phyloP scores from a whole-genome alignment of 2,888 invertebrate genomes.

The Dryococelus australis region DNA sequence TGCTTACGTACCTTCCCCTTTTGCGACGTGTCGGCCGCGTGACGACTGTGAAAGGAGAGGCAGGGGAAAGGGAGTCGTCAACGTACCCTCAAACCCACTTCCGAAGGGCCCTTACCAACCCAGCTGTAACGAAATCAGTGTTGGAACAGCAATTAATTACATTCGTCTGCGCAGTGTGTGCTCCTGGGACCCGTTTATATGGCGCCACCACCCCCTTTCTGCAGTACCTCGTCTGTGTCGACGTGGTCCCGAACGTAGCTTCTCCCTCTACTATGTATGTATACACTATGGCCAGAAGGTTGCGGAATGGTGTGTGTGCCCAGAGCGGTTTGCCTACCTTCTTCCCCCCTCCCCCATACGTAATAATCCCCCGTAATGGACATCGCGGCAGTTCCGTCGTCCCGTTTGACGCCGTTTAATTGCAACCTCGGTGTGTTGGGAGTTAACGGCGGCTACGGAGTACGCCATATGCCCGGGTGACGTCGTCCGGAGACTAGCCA shows the following conservation, averaged over 20 bases:
- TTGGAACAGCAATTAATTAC: not conserved
- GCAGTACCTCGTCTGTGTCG: not conserved
- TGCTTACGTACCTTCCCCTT: not conserved
- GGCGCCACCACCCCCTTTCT: not conserved
- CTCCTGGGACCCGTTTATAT: not conserved
- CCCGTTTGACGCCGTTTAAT: not conserved
- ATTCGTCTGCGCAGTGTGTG: not conserved
- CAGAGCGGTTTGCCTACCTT: not conserved
- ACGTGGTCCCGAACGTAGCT: not conserved
- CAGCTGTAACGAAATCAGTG: not conserved
- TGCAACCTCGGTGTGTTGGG: not conserved
- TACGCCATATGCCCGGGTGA: no score
- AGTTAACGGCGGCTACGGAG: no score
- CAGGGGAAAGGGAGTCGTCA: no score
- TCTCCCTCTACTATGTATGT: not conserved
- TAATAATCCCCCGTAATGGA: not conserved
- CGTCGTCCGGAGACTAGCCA: no score
- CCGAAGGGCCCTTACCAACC: not conserved
- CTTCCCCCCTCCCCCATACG: not conserved
- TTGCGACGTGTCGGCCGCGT: not conserved
- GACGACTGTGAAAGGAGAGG: no score
- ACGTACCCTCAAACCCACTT: not conserved
- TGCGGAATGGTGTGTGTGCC: no score
- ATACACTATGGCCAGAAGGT: not conserved
- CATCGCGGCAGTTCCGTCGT: not conserved